Conservation (phyloP, 1,140 invertebrate genomes). For the Anastatus disparis region DNA sequence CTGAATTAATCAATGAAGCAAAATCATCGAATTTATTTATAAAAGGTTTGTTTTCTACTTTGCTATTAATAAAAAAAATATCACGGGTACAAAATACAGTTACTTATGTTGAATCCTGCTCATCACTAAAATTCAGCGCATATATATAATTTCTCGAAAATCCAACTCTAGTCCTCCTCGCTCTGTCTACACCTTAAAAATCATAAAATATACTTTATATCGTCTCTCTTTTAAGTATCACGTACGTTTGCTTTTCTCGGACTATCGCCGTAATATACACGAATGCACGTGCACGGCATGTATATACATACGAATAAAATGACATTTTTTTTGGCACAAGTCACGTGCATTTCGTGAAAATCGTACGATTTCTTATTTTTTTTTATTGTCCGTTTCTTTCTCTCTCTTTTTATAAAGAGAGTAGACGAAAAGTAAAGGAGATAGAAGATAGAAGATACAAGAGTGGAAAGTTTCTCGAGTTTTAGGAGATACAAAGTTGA, state of each 20-base stretch:
- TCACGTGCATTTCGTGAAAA: conserved; percentile 29
- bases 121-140: background rate
- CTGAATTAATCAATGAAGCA: too few species aligned
- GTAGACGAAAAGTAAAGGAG: too few species aligned
- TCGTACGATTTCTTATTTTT: background rate
- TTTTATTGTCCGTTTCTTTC: background rate
- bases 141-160: conserved; percentile 26
- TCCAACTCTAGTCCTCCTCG: background rate
- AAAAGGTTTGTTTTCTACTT: too few species aligned
- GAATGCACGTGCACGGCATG: conserved; percentile 25
- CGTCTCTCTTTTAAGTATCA: too few species aligned
- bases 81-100: background rate
- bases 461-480: too few species aligned
- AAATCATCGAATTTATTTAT: too few species aligned
- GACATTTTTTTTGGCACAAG: conserved; percentile 32
- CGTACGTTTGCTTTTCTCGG: conserved; percentile 9
- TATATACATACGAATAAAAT: background rate
- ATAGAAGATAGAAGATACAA: too few species aligned
- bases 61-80: too few species aligned
- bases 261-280: conserved; percentile 11
- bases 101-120: too few species aligned
- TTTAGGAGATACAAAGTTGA: too few species aligned
- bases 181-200: background rate
- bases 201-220: conserved; percentile 18
- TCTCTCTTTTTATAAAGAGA: too few species aligned